Conservation (phyloP, 2,113 vertebrate species). For the Hippotragus niger region DNA sequence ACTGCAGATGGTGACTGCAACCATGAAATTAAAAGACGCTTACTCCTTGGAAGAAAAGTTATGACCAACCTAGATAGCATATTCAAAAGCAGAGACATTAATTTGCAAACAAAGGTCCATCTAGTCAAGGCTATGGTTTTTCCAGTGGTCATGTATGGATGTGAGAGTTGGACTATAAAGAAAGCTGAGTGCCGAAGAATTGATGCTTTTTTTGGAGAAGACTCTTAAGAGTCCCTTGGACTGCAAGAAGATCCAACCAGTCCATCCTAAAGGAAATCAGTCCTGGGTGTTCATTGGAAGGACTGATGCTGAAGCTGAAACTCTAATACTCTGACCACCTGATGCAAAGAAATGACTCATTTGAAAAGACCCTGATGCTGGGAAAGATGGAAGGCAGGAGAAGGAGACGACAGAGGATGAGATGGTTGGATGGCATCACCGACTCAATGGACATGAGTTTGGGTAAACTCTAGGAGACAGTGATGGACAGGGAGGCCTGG, state of each 20-base stretch:
- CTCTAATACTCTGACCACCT: background rate
- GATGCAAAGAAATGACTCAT: background rate
- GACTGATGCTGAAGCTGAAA: background rate
- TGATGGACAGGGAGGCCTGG: background rate
- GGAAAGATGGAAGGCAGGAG: background rate
- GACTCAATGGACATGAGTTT: background rate
- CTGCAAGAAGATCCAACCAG: background rate
- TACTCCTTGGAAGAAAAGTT: background rate
- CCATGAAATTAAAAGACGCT: background rate
- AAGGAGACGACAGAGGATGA: background rate
- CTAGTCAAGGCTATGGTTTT: background rate
- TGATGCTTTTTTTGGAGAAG: background rate
- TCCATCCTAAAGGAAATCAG: background rate
- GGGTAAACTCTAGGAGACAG: background rate
- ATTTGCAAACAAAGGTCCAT: accelerated
- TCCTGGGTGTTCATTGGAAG: background rate
- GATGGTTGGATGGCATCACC: background rate
- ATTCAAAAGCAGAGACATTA: background rate
- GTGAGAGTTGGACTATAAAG: background rate
- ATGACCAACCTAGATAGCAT: background rate
- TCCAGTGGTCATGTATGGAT: background rate
- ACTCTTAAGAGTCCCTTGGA: background rate
- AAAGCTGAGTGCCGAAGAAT: accelerated
- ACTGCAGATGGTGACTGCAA: background rate
- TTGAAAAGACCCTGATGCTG: background rate